Conservation (phyloP, 2,888 invertebrate species). For the Phorcus lineatus region DNA sequence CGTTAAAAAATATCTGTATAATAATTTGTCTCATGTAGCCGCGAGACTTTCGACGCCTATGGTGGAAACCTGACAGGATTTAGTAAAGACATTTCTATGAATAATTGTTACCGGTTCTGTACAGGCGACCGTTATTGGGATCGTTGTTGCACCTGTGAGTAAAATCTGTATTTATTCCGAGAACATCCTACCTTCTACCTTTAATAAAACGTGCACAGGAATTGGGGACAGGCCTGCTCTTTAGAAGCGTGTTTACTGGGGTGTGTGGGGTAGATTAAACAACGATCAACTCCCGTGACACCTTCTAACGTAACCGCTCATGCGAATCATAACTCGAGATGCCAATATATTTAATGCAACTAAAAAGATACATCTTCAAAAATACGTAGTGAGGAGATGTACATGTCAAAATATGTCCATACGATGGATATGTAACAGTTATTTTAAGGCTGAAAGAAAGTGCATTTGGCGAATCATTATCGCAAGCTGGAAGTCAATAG, state of each 20-base stretch:
- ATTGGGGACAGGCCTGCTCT: background rate
- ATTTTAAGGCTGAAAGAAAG: background rate
- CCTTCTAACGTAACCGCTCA: background rate
- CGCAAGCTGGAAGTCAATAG: slow-evolving; percentile 20
- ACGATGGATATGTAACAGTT: no score
- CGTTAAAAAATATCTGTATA: no score
- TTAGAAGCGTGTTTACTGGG: slow-evolving; percentile 15
- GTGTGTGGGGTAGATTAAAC: slow-evolving; percentile 11
- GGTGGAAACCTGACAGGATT: no score
- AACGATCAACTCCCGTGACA: background rate
- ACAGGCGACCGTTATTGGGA: no score
- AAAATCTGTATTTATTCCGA: background rate
- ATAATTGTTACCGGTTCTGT: no score
- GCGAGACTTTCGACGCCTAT: no score
- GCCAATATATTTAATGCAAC: background rate
- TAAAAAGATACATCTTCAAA: no score
- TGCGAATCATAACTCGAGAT: background rate
- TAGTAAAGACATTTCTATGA: no score
- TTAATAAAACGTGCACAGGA: background rate
- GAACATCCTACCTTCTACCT: background rate
- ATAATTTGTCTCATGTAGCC: no score
- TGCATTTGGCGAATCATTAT: slow-evolving; percentile 22
- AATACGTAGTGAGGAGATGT: no score
- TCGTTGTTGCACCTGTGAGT: slow-evolving; percentile 9
- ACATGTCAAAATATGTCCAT: no score